A percentile compares a stretch with the other conserved stretches of the same genome.
Conservation (phyloP, 2,888 invertebrate species). For the Bugula neritina region DNA sequence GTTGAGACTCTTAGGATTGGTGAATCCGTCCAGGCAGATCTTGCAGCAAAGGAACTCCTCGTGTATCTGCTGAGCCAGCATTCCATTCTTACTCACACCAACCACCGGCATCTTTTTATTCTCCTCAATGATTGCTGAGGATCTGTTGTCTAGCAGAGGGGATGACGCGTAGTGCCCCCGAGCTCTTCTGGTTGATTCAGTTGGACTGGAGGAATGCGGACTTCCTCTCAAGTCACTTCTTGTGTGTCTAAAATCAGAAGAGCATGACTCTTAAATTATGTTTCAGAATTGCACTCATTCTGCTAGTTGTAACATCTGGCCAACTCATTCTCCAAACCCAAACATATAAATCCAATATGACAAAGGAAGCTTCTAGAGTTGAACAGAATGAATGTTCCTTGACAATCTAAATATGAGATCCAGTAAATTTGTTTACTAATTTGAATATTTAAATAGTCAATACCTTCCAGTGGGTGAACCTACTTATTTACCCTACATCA, state of each 20-base stretch:
- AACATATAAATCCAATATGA: no score
- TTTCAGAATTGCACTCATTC: not conserved
- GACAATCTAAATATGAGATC: no score
- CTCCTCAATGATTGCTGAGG: not conserved
- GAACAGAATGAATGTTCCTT: no score
- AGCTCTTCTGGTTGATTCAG: not conserved
- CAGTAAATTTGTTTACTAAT: no score
- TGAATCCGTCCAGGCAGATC: constrained; percentile 53
- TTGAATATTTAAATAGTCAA: no score
- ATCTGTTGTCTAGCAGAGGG: not conserved
- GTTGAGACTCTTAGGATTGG: constrained; percentile 52
- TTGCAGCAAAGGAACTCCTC: constrained; percentile 54
- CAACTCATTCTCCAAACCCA: no score
- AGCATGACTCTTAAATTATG: no score
- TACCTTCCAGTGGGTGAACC: no score
- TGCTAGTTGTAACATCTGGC: not conserved
- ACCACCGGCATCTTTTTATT: constrained; percentile 8
- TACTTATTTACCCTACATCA: no score
- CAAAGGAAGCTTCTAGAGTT: no score
- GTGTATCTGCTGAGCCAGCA: constrained; percentile 53
- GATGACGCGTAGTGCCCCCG: constrained; percentile 19
- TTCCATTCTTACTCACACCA: constrained; percentile 37
- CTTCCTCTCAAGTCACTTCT: not conserved
- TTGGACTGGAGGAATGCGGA: not conserved
- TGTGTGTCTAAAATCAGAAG: constrained; percentile 22